Base-by-base conservation (phyloP, 2,113 vertebrate genomes). In the Oxygymnocypris stewartii region DNA sequence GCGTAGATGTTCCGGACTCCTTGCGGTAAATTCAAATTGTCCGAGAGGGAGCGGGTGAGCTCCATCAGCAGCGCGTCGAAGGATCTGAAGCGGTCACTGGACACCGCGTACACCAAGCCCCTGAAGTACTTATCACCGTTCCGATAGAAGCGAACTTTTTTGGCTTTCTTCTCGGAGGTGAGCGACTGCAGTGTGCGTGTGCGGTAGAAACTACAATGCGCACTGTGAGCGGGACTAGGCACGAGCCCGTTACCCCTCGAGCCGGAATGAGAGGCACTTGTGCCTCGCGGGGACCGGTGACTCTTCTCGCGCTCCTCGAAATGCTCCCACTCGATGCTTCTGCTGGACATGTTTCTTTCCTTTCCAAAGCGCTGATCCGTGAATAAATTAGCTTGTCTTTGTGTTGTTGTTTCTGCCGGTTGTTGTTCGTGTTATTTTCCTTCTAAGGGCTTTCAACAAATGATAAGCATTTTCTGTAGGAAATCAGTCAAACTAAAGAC, bases 51-150 rank as follows among this genome's bases (percentile, higher is more conserved):
- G 0, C 97, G 94, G 20, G 98, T 99, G 85, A 99, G 97, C 93
- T 99, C 98, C 88, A 93, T 94, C 42, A 99, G 97, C 89, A 99
- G 94, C 0, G 97, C 97, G 1, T 98, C 98, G 88, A 99, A 94
- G 63, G 98, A 99, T 63, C 98, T 93, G 92, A 99, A 98, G 18
- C 98, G 96, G 93, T 99, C 98, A 2, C 86, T 87, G 75, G 98
- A 99, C 90, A 99, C 96, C 8, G 98, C 98, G 2, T 97, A 99
- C 87, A 97, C 95, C 92, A 99, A 91, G 82, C 98, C 98, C 91
- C 97, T 98, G 91, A 99, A 99, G 92, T 99, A 99, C 86, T 95
- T 95, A 95, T 99, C 98, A 13, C 98, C 98, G 14, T 99, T 99
- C 84, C 97, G 95, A 92, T 99, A 99, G 90, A 99, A 99, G 2